Evolutionary conservation across 2,888 invertebrate genomes (phyloP).

Genomic region (Parasteatoda lunata): DNA sequence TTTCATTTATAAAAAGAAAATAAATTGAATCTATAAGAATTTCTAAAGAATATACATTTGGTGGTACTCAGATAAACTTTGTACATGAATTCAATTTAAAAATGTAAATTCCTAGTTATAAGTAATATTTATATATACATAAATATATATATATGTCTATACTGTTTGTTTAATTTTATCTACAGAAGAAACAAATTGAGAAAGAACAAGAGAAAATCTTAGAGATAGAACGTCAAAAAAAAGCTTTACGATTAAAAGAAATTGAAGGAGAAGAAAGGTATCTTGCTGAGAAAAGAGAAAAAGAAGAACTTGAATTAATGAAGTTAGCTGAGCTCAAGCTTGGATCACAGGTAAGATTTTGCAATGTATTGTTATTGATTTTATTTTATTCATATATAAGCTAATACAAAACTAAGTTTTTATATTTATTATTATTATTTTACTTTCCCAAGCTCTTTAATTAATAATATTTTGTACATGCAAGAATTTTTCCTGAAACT

Average conservation of each 20-base stretch:
- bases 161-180: background rate
- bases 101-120: background rate
- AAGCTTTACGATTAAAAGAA: conserved; percentile 67
- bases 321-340: conserved; percentile 76
- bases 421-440: background rate
- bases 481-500: too few species aligned
- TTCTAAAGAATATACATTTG: too few species aligned
- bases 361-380: background rate
- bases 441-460: background rate
- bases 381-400: background rate
- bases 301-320: conserved; percentile 74
- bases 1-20: too few species aligned
- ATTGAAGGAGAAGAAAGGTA: conserved; percentile 71
- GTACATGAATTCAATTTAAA: too few species aligned
- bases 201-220: conserved; percentile 67
- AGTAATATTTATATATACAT: background rate
- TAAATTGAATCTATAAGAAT: too few species aligned
- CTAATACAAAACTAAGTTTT: background rate
- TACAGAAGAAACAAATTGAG: conserved; percentile 66
- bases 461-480: background rate
- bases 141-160: background rate
- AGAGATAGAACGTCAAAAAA: conserved; percentile 67
- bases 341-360: conserved; percentile 72
- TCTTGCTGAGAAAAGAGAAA: conserved; percentile 74
- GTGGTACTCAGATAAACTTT: too few species aligned